A percentile compares a stretch with the other conserved stretches of the same genome.
phyloP scores from a whole-genome alignment of 2,113 vertebrate genomes.

The Athene cunicularia region DNA sequence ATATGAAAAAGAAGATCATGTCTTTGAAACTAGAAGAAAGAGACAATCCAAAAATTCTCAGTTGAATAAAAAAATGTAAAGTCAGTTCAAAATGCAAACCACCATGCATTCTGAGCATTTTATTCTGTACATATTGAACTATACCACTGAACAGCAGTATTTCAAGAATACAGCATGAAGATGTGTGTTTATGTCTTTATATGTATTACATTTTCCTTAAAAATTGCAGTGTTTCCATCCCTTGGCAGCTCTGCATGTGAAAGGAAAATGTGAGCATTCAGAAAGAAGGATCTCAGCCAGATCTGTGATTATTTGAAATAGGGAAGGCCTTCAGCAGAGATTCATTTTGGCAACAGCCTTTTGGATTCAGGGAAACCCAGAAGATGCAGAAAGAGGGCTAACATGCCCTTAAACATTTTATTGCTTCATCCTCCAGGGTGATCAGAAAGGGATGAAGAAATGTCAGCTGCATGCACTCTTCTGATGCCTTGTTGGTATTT shows the following conservation, averaged over 20 bases:
- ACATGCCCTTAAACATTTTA: fast-evolving
- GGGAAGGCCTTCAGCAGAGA: background rate
- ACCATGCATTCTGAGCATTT: background rate
- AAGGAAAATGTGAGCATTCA: background rate
- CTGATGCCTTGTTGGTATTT: background rate
- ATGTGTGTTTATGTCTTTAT: background rate
- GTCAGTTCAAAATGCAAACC: background rate
- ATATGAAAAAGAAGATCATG: background rate
- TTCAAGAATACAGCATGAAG: background rate
- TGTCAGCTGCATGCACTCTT: background rate
- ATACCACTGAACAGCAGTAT: background rate
- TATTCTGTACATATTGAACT: background rate
- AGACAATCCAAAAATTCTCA: background rate
- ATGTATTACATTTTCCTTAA: background rate
- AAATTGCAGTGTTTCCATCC: background rate
- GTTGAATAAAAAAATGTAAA: background rate
- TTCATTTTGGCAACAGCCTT: background rate
- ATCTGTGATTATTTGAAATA: background rate
- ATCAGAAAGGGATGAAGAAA: background rate
- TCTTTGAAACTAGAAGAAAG: background rate
- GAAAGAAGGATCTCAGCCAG: background rate
- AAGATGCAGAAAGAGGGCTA: background rate
- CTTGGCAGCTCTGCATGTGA: background rate
- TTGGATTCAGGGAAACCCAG: background rate
- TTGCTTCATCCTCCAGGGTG: background rate